These are phyloP conservation scores for Ganaspis sp. DNA, from an alignment of 1,140 invertebrate species.

Conservation along the genomic window DNA sequence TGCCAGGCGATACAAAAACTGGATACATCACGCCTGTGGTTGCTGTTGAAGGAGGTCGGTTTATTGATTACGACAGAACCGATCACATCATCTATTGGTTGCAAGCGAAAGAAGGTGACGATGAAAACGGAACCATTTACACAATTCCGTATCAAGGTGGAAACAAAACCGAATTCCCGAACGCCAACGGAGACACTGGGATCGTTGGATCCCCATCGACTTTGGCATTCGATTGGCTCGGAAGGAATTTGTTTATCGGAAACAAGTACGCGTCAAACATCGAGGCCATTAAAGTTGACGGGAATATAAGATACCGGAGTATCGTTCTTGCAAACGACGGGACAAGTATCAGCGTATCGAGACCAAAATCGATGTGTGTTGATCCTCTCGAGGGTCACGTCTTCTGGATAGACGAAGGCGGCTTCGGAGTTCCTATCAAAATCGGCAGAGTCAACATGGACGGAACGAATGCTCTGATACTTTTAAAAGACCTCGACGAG, in stretches of 20 bases:
- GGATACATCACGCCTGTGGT: constrained; percentile 92
- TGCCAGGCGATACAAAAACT: constrained; percentile 84
- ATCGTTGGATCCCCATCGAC: constrained; percentile 93
- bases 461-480: constrained; percentile 85
- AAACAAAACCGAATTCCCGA: constrained; percentile 90
- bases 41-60: constrained; percentile 91
- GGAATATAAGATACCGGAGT: constrained; percentile 88
- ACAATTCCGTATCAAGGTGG: constrained; percentile 90
- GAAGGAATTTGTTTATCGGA: constrained; percentile 95
- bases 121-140: constrained; percentile 89
- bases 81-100: constrained; percentile 91
- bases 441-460: constrained; percentile 96
- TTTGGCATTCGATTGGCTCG: constrained; percentile 97
- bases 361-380: constrained; percentile 90
- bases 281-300: constrained; percentile 92
- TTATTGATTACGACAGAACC: constrained; percentile 94
- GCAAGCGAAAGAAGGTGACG: constrained; percentile 84
- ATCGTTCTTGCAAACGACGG: constrained; percentile 95
- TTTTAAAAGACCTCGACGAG: constrained; percentile 81
- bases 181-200: constrained; percentile 81
- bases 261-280: constrained; percentile 95
- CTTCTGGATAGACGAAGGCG: constrained; percentile 96
- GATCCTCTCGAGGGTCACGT: constrained; percentile 92
- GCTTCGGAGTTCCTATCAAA: constrained; percentile 92
- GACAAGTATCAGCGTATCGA: constrained; percentile 88